A percentile compares a stretch with the other conserved stretches of the same genome.
Evolutionary conservation across 2,113 vertebrate genomes (phyloP).

Genomic region (Myotis davidii): DNA sequence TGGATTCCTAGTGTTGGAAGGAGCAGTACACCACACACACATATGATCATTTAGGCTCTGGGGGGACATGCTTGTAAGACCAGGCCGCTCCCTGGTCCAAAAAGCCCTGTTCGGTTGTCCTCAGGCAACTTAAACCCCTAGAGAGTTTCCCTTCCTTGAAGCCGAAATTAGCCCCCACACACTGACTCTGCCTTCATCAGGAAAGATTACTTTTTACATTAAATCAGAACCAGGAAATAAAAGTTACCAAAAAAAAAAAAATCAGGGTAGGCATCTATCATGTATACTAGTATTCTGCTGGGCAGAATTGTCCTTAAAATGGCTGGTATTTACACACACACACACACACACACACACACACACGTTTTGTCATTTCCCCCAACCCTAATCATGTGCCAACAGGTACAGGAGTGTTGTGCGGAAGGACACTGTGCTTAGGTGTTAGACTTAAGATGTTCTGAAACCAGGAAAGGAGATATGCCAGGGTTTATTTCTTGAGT

Average conservation of each 20-base stretch:
- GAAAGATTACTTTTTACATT: slow-evolving; percentile 44
- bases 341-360: not conserved
- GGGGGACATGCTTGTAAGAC: not conserved
- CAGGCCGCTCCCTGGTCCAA: not conserved
- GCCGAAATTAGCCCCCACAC: not conserved
- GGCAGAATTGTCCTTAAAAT: slow-evolving; percentile 39
- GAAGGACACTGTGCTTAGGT: slow-evolving; percentile 38
- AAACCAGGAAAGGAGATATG: not conserved
- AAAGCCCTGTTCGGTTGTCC: slow-evolving; percentile 11
- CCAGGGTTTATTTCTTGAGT: slow-evolving; percentile 38
- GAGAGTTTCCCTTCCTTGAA: not conserved
- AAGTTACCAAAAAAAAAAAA: slow-evolving; percentile 49
- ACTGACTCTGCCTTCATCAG: slow-evolving; percentile 6
- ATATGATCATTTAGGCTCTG: slow-evolving; percentile 10
- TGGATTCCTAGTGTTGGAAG: not conserved
- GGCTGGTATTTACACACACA: not conserved
- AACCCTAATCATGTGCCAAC: not conserved
- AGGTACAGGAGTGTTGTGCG: not conserved
- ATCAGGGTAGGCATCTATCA: slow-evolving; percentile 64
- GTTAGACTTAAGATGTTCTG: not conserved
- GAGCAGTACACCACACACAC: not conserved
- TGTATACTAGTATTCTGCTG: slow-evolving; percentile 23
- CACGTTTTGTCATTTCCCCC: not conserved
- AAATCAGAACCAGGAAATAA: slow-evolving; percentile 58
- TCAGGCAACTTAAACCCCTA: not conserved